Evolutionary conservation across 2,888 invertebrate species (phyloP), one percentile per base, ranked within the genome.

Genomic region (Cataglyphis cursor): DNA sequence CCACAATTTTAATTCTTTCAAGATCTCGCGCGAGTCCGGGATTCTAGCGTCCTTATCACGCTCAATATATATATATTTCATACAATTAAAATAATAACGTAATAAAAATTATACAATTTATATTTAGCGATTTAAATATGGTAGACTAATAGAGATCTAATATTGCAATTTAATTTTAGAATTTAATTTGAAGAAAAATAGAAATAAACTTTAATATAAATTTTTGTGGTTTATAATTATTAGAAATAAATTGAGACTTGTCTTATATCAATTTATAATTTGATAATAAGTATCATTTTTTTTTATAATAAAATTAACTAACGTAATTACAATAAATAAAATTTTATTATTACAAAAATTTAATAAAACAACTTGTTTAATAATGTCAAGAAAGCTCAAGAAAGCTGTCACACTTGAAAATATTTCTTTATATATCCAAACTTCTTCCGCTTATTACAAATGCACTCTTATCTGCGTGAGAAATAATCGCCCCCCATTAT

Each of bases 1-100:
- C 72, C 68, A 41, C 64, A 31, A 72, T 83, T 81, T 80, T 83
- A 81, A 83, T 70, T 59, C 31, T 12, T 24, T n/a, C 24, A 38
- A 65, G 65, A 15, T 18, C 9, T 6, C 12, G 1, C 6, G 21
- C 41, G 31, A 28, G 21, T 78, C 31, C 57, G 41, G 35, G 10
- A 54, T 65, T 65, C 65, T 15, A n/a, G 8, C 24, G 54, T 41
- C 15, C 18, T 59, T 72, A 6, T 24, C 1, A 2, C 31, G 61
- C 31, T 31, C 6, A 18, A 10, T 3, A 15, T 8, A 12, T 6
- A 12, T 6, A 61, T 28, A 9, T 28, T 12, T 57, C 38, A 21
- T 6, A 10, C 24, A 28, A 57, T n/a, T 54, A 18, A 35, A 24
- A 72, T 18, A 61, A 62, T n/a, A 4, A 31, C 1, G 2, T 2